Evolutionary conservation across 1,140 invertebrate species (phyloP).

Genomic region (Leptopilina clavipes): DNA sequence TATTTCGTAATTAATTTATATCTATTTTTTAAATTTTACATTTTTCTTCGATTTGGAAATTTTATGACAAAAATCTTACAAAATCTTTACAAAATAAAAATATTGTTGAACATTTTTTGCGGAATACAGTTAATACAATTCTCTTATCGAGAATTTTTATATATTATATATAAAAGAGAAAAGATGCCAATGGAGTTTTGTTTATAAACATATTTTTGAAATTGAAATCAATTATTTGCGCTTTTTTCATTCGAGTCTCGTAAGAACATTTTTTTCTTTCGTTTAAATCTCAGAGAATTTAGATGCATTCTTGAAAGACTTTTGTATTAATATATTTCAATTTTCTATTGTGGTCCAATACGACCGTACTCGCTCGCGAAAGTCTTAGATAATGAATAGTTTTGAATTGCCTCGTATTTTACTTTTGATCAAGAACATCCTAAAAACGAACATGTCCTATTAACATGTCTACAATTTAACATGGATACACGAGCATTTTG

Average conservation of each 20-base stretch:
- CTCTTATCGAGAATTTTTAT: too few relatives aligned
- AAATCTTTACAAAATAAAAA: slow-evolving; percentile 14
- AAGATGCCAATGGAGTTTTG: slow-evolving; percentile 14
- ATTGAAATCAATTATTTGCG: slow-evolving; percentile 21
- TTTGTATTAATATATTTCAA: slow-evolving; percentile 65
- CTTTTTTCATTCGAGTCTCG: slow-evolving; percentile 35
- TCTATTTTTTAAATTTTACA: too few relatives aligned
- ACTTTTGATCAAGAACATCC: slow-evolving; percentile 60
- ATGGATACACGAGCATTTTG: slow-evolving; percentile 65
- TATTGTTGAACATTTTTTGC: not conserved
- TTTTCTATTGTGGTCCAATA: slow-evolving; percentile 52
- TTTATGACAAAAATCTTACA: not conserved
- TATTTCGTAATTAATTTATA: too few relatives aligned
- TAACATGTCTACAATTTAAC: slow-evolving; percentile 69
- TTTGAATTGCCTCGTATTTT: slow-evolving; percentile 46
- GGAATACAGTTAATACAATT: too few relatives aligned
- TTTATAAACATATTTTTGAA: not conserved
- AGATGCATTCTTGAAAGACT: slow-evolving; percentile 63
- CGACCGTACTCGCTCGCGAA: slow-evolving; percentile 47
- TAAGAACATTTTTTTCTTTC: slow-evolving; percentile 50
- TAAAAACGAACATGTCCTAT: slow-evolving; percentile 70
- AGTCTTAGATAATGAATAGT: slow-evolving; percentile 40
- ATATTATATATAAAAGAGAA: too few relatives aligned
- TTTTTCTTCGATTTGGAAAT: not conserved
- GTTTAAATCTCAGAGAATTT: slow-evolving; percentile 46